A percentile compares a stretch with the other conserved stretches of the same genome.
Conservation (phyloP, 2,888 invertebrate genomes). For the Chrysomela aeneicollis region DNA sequence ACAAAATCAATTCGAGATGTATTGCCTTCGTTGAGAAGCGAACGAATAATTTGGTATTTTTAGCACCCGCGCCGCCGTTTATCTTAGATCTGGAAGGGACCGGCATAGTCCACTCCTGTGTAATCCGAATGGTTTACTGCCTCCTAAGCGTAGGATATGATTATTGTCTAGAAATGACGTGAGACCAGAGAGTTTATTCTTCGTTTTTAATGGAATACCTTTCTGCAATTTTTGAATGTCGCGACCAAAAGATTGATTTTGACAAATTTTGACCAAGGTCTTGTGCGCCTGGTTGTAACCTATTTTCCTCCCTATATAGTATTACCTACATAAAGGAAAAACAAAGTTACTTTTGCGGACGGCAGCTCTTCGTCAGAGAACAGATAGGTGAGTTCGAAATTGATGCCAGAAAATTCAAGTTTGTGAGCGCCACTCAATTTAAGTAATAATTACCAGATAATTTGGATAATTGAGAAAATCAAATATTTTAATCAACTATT, state of each 20-base stretch:
- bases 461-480: too few relatives aligned
- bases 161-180: constrained; percentile 26
- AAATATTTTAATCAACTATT: too few relatives aligned
- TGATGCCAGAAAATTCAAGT: too few relatives aligned
- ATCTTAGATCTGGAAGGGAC: constrained; percentile 24
- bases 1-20: constrained; percentile 39
- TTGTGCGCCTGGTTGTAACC: too few relatives aligned
- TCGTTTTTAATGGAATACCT: constrained; percentile 1
- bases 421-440: too few relatives aligned
- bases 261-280: constrained; percentile 11
- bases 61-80: constrained; percentile 17
- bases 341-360: too few relatives aligned
- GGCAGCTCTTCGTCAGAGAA: too few relatives aligned
- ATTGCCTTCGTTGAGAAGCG: constrained; percentile 31
- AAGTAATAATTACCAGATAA: too few relatives aligned
- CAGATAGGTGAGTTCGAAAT: too few relatives aligned
- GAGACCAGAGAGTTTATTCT: constrained; percentile 20
- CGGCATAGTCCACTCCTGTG: too few relatives aligned
- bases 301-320: too few relatives aligned
- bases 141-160: constrained; percentile 27
- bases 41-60: constrained; percentile 28
- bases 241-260: constrained; percentile 11
- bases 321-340: too few relatives aligned
- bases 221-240: constrained; percentile 23
- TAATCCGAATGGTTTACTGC: constrained; percentile 26